Conservation (phyloP, 2,113 vertebrate species). For the Podocnemis expansa region DNA sequence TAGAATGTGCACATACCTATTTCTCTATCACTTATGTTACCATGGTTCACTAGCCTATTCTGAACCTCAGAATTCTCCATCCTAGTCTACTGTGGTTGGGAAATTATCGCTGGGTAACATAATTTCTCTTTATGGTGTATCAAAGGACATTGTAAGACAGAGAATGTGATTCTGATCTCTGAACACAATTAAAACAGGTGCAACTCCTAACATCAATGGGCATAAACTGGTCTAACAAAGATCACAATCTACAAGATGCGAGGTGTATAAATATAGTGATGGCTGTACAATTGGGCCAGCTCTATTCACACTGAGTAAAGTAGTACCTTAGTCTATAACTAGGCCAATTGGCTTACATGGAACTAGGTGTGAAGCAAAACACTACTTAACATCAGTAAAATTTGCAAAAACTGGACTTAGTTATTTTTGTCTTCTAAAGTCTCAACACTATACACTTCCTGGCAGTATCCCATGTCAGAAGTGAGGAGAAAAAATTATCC, state of each 20-base stretch:
- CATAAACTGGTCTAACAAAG: no score
- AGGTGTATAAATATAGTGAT: neutral
- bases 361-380: neutral
- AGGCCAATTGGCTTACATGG: neutral
- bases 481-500: neutral
- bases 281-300: neutral
- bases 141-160: neutral
- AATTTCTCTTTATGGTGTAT: neutral
- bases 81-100: neutral
- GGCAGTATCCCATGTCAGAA: neutral
- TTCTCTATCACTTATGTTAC: neutral
- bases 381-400: neutral
- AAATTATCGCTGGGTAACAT: neutral
- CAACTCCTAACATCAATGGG: no score
- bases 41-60: neutral
- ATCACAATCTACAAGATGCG: neutral
- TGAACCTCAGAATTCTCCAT: neutral
- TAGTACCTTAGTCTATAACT: neutral
- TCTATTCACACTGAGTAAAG: neutral
- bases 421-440: neutral
- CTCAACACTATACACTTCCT: neutral
- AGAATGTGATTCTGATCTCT: no score
- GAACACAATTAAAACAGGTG: no score
- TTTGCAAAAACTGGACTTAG: neutral
- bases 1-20: neutral